Percentiles rank a stretch among this genome's conserved stretches.
These are phyloP conservation scores for Chorisops tibialis DNA, from an alignment of 2,888 invertebrate species.

Conservation along the genomic window DNA sequence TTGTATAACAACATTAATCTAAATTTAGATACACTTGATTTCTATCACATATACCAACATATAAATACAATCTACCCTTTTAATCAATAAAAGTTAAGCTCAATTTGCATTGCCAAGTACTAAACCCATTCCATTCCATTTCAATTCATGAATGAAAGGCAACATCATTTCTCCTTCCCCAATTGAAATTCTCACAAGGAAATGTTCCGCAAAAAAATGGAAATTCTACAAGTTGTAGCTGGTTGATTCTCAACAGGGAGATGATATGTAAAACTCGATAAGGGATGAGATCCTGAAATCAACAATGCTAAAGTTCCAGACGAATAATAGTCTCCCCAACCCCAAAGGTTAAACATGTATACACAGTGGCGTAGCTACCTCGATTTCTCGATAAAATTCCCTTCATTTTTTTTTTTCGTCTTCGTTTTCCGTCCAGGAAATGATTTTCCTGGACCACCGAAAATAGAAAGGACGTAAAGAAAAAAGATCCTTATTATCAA, in stretches of 20 bases:
- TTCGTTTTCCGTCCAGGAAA: too few relatives aligned
- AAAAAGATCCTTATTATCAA: not conserved
- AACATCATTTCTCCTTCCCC: not conserved
- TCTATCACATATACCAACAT: too few relatives aligned
- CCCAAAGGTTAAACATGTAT: too few relatives aligned
- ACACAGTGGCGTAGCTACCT: too few relatives aligned
- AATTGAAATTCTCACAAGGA: not conserved
- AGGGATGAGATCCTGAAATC: conserved; percentile 2
- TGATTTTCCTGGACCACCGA: not conserved
- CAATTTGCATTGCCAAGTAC: too few relatives aligned
- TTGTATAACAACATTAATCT: too few relatives aligned
- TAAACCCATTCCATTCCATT: too few relatives aligned
- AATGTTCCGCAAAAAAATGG: not conserved
- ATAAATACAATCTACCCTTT: too few relatives aligned
- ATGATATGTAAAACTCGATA: not conserved
- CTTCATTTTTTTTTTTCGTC: too few relatives aligned
- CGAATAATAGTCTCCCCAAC: not conserved
- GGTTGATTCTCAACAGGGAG: not conserved
- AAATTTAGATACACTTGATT: too few relatives aligned
- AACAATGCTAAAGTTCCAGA: conserved; percentile 12
- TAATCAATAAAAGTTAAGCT: too few relatives aligned
- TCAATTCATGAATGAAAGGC: not conserved
- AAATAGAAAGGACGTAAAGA: not conserved
- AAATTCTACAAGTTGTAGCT: conserved; percentile 14
- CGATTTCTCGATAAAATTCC: too few relatives aligned